Conservation (phyloP, 2,113 vertebrate genomes). For the Propithecus coquereli region DNA sequence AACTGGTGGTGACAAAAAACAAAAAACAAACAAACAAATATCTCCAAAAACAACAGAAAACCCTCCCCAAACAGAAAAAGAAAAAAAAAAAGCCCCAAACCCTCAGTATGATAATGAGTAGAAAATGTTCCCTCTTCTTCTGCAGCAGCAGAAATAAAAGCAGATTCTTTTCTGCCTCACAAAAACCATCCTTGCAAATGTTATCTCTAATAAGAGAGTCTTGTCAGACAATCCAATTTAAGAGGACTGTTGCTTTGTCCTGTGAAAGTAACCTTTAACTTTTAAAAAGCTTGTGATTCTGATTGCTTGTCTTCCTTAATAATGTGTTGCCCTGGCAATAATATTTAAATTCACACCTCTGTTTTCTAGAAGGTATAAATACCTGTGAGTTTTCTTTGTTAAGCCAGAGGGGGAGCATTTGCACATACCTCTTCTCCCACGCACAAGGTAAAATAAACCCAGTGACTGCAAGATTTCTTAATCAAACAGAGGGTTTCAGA, state of each 20-base stretch:
- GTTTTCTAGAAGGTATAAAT: conserved; percentile 47
- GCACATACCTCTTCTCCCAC: not conserved
- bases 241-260: conserved; percentile 33
- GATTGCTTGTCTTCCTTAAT: conserved; percentile 45
- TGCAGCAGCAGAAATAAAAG: not conserved
- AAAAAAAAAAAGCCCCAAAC: not conserved
- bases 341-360: conserved; percentile 44
- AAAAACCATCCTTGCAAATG: not conserved
- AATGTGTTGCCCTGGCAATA: conserved; percentile 58
- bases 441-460: not conserved
- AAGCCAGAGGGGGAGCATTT: not conserved
- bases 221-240: conserved; percentile 18
- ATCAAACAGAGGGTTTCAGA: not conserved
- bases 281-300: conserved; percentile 2
- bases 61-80: no score
- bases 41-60: no score
- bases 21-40: not conserved
- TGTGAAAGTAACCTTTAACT: conserved; percentile 34
- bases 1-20: not conserved
- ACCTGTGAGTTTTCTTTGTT: conserved; percentile 41
- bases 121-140: not conserved
- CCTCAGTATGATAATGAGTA: not conserved
- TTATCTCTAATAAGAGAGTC: not conserved
- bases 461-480: not conserved
- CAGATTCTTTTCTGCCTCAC: not conserved